A percentile compares a stretch with the other conserved stretches of the same genome.
These are phyloP conservation scores for Cryptotis parvus DNA, from an alignment of 2,113 vertebrate genomes.

Conservation along the genomic window DNA sequence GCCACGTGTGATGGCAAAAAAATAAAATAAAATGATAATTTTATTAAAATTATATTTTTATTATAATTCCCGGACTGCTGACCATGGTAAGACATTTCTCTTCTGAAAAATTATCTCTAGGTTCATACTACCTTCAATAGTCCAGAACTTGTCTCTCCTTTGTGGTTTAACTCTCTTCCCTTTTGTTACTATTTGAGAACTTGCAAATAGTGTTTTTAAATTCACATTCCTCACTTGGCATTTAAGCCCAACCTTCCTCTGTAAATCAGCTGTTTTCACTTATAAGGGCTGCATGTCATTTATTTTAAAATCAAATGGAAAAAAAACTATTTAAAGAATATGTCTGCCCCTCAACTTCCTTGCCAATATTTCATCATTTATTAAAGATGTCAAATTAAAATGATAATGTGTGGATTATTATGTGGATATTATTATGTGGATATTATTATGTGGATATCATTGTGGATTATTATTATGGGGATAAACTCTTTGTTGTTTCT, in stretches of 20 bases:
- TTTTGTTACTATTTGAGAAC: slow-evolving; percentile 5
- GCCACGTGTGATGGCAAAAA: too few species aligned
- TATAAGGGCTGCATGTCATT: slow-evolving; percentile 47
- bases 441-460: too few species aligned
- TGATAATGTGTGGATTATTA: slow-evolving; percentile 19
- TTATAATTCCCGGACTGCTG: too few species aligned
- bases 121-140: background rate
- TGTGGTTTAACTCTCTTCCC: slow-evolving; percentile 35
- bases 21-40: too few species aligned
- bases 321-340: slow-evolving; percentile 60
- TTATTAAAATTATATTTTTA: too few species aligned
- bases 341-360: background rate
- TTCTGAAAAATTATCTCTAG: background rate
- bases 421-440: too few species aligned
- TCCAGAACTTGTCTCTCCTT: background rate
- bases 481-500: background rate
- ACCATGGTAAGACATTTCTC: too few species aligned
- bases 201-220: slow-evolving; percentile 46
- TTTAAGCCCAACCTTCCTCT: slow-evolving; percentile 24
- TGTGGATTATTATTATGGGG: too few species aligned
- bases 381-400: background rate
- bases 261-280: slow-evolving; percentile 65
- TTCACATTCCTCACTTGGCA: slow-evolving; percentile 33
- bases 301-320: slow-evolving; percentile 63
- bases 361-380: background rate